Percentiles rank a stretch among this genome's conserved stretches.
Conservation (phyloP, 2,888 invertebrate genomes). For the Hofmannophila pseudospretella region DNA sequence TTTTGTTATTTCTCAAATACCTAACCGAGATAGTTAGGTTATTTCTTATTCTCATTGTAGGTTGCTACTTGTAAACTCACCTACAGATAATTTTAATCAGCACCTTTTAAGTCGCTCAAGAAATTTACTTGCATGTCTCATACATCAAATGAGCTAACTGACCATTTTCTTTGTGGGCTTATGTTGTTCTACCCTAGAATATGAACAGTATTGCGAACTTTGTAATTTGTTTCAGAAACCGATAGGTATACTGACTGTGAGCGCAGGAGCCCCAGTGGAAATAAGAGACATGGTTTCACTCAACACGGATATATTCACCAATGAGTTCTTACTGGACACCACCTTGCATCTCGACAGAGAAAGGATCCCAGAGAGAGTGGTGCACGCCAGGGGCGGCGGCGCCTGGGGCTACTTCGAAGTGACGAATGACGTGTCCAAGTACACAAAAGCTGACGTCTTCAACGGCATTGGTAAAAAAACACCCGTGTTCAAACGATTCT, state of each 20-base stretch:
- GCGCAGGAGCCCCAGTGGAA: constrained; percentile 86
- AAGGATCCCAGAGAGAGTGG: constrained; percentile 93
- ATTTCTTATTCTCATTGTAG: no score
- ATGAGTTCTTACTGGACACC: constrained; percentile 17
- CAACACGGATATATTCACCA: constrained; percentile 77
- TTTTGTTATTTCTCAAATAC: no score
- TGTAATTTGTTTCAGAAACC: constrained; percentile 43
- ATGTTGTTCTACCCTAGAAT: not conserved
- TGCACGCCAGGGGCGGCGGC: constrained; percentile 94
- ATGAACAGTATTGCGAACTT: not conserved
- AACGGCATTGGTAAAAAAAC: constrained; percentile 85
- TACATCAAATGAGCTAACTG: not conserved
- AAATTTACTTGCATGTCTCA: not conserved
- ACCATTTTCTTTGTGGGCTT: no score
- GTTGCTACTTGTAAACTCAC: no score
- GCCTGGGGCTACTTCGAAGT: constrained; percentile 90
- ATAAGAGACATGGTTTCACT: constrained; percentile 83
- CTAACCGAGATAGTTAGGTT: no score
- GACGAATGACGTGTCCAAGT: constrained; percentile 87
- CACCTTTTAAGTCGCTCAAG: no score
- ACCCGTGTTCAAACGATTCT: constrained; percentile 84
- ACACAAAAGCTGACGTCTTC: constrained; percentile 86
- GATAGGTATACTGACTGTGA: constrained; percentile 81
- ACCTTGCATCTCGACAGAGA: constrained; percentile 84
- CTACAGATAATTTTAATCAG: no score